These are phyloP conservation scores for Forbesichthys papilliferus DNA, from an alignment of 2,113 vertebrate genomes.

Conservation along the genomic window DNA sequence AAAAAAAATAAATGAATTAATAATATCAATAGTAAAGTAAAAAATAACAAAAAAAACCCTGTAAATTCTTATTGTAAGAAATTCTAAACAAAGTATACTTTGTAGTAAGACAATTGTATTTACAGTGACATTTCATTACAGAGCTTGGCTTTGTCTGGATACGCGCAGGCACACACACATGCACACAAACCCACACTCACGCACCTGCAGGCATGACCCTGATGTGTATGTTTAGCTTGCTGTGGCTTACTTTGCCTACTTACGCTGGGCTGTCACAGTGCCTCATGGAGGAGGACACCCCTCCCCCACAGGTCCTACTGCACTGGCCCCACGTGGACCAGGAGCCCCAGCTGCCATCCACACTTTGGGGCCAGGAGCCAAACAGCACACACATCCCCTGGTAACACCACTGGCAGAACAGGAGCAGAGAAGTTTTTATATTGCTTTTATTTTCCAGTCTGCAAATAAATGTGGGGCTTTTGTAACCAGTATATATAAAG, in stretches of 20 bases:
- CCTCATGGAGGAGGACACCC: slow-evolving; percentile 96
- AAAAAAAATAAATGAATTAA: too few relatives aligned
- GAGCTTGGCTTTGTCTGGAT: too few relatives aligned
- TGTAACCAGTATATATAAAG: too few relatives aligned
- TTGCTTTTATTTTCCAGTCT: not conserved
- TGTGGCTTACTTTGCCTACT: slow-evolving; percentile 99
- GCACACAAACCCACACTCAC: slow-evolving; percentile 2
- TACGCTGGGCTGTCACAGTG: slow-evolving; percentile 99
- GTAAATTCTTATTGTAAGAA: too few relatives aligned
- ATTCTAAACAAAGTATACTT: too few relatives aligned
- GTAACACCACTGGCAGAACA: slow-evolving; percentile 92
- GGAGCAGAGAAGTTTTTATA: slow-evolving; percentile 25
- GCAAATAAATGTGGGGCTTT: not conserved
- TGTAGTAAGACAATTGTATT: too few relatives aligned
- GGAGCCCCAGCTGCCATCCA: slow-evolving; percentile 91
- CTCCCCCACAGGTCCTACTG: slow-evolving; percentile 97
- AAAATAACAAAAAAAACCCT: too few relatives aligned
- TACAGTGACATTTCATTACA: too few relatives aligned
- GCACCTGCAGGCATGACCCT: slow-evolving; percentile 37
- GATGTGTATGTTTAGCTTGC: slow-evolving; percentile 82
- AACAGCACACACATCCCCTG: slow-evolving; percentile 95
- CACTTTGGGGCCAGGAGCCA: slow-evolving; percentile 93
- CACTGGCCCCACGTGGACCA: slow-evolving; percentile 98
- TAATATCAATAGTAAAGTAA: too few relatives aligned
- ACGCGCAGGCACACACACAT: slow-evolving; percentile 12